Evolutionary conservation across 2,797 vertebrate genomes (phyloP), one percentile per base, ranked within the genome.

Genomic region (Oophaga sylvatica): DNA sequence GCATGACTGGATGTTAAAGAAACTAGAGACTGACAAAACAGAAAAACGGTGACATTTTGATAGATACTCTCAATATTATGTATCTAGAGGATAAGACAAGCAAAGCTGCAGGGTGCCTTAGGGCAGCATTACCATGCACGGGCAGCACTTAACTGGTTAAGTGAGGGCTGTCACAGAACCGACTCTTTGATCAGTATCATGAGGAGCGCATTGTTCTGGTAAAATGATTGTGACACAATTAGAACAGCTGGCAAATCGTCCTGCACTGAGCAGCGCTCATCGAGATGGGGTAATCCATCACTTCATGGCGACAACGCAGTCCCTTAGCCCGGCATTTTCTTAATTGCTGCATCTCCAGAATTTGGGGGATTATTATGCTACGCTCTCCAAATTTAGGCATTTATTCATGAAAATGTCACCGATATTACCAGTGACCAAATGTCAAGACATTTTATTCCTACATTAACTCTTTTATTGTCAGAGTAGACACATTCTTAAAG

Each of bases 221-320:
- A 77, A 88, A 88, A 81, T 85, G 87, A 85, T 88, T 81, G 83
- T 86, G 84, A 89, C 84, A 86, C 88, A 86, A 89, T 89, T 89
- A 86, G 88, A 89, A 83, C 88, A 89, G 88, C 84, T 89, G 88
- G 88, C 71, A 86, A 80, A 83, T 86, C 73, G 85, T 80, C 79
- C 71, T n/a, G 84, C 80, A 71, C 80, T 53, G 73, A 83, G 84
- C 80, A 56, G 84, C 35, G 31, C 84, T 83, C 80, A 26, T 71
- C 41, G 63, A 88, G 78, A 88, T 81, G 79, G 79, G 78, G 84
- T 89, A 86, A 89, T 89, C 88, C 84, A 89, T 89, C 88, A 86
- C 84, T 60, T 68, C 70, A 29, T 70, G 29, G 87, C 75, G 62
- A 86, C 84, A 86, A 86, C 56, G 35, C 84, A 79, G 84, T 86